Percentiles rank a stretch among this genome's conserved stretches.
phyloP scores from a whole-genome alignment of 2,113 vertebrate genomes.

The Peromyscus californicus region DNA sequence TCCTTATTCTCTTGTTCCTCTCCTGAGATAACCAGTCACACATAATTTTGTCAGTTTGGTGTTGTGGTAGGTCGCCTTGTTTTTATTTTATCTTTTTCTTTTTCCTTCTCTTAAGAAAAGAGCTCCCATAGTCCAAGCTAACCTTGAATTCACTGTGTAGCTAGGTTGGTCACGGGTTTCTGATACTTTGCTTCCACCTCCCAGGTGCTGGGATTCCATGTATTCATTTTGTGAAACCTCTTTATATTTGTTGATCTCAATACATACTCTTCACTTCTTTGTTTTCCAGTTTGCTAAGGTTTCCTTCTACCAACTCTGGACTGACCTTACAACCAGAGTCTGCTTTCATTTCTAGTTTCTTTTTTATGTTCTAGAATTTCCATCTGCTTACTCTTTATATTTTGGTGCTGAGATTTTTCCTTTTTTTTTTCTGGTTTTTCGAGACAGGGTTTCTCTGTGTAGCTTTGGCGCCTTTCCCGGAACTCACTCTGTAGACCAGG shows the following conservation, averaged over 20 bases:
- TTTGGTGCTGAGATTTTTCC: background rate
- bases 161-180: background rate
- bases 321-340: background rate
- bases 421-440: background rate
- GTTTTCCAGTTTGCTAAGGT: background rate
- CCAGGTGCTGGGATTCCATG: background rate
- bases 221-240: background rate
- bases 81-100: background rate
- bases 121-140: background rate
- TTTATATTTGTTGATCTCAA: background rate
- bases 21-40: background rate
- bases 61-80: background rate
- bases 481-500: too few species aligned
- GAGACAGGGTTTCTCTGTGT: too few species aligned
- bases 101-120: background rate
- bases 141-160: background rate
- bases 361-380: conserved; percentile 38
- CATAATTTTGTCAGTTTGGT: background rate
- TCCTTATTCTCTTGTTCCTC: background rate
- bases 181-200: background rate
- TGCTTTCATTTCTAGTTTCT: conserved; percentile 7
- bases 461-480: too few species aligned
- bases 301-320: background rate
- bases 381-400: background rate
- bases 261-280: conserved; percentile 12